Evolutionary conservation across 1,140 invertebrate species (phyloP).

Genomic region (Caenorhabditis elegans): WBcel235 BX284605.5:8755501-8756000

Average conservation of each 20-base stretch:
- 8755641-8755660: not conserved
- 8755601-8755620: not conserved
- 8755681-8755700: not conserved
- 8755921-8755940: no score
- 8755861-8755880: no score
- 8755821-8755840: no score
- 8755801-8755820: no score
- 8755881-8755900: no score
- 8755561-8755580: not conserved
- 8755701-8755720: not conserved
- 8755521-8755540: not conserved
- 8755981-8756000: no score
- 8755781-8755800: no score
- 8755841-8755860: no score
- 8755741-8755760: not conserved
- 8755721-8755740: not conserved
- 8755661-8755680: not conserved
- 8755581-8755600: not conserved
- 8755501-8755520: not conserved
- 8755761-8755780: no score
- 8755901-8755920: no score
- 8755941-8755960: no score
- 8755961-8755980: no score
- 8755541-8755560: not conserved
- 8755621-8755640: not conserved